Base-by-base conservation (phyloP, 2,113 vertebrate species). In the Lepisosteus oculatus region DNA sequence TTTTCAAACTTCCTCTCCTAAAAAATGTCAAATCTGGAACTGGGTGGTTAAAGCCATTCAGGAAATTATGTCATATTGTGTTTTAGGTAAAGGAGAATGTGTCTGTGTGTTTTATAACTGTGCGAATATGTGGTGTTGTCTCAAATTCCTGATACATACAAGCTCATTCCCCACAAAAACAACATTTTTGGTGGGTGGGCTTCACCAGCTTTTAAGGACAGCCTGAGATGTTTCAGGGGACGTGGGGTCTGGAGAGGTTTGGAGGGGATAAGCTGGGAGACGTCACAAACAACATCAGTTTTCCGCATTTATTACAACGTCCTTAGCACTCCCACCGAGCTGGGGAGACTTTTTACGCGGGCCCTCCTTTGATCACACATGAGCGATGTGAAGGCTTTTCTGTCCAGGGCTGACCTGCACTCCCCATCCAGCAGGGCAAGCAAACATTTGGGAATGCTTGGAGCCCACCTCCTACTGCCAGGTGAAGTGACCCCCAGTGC, bases 401-500 rank as follows among this genome's bases (percentile, higher is more conserved):
- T 64, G 62, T 64, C 56, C 56, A n/a, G 17, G 8, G 17, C 62
- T 64, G 62, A 55, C 55, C 61, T 43, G 42, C 14, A 9, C 66
- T 8, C 14, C 13, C 72, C 68, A 44, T 61, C 73, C 43, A 54
- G 61, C 67, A 69, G 45, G 43, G 15, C n/a, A n/a, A 41, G 17
- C 62, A 51, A 47, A 59, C 67, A 29, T 8, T 42, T 44, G 13
- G 43, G 67, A 63, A 74, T 69, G 66, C 45, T 41, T 29, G 67
- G 61, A 17, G 29, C 61, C 3, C 62, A 17, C 47, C 51, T 43
- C 67, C 67, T 9, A 71, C 56, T 59, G 61, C 63, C 7, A 65
- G 76, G 72, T 56, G 56, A 12, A 6, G 51, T 82, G 79, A 85
- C 83, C 81, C 78, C 73, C 13, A 54, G 55, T 74, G 71, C 70